Conservation (phyloP, 2,113 vertebrate species). For the Nematolebias whitei region DNA sequence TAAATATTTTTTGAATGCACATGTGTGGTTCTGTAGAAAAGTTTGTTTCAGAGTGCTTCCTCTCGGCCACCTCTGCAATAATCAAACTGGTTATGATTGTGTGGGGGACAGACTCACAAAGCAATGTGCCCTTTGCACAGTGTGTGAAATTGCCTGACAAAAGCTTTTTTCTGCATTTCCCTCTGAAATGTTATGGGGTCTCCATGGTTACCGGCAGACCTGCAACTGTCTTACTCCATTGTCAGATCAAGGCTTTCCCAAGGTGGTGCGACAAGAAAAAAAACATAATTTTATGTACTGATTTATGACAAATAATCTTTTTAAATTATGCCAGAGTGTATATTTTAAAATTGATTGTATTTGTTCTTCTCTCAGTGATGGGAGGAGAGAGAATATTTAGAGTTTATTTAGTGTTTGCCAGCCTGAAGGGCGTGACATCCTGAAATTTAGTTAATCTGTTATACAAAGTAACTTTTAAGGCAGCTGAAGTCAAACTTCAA, state of each 20-base stretch:
- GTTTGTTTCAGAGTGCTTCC: slow-evolving; percentile 8
- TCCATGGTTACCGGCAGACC: slow-evolving; percentile 61
- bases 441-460: no score
- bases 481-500: background rate
- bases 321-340: background rate
- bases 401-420: no score
- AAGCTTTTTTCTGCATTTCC: slow-evolving; percentile 26
- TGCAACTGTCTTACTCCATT: slow-evolving; percentile 8
- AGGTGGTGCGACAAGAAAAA: slow-evolving; percentile 33
- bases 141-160: slow-evolving; percentile 23
- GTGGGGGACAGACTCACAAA: slow-evolving; percentile 16
- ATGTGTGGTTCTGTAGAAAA: background rate
- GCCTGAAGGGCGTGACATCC: no score
- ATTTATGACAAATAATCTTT: slow-evolving; percentile 14
- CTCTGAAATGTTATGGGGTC: slow-evolving; percentile 42
- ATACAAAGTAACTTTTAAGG: no score
- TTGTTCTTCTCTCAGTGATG: background rate
- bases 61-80: background rate
- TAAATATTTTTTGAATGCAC: background rate
- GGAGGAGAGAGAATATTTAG: no score
- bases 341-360: background rate
- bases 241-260: slow-evolving; percentile 15
- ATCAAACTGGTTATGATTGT: background rate
- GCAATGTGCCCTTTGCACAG: slow-evolving; percentile 20
- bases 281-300: slow-evolving; percentile 14